Base-by-base conservation (phyloP, 2,888 invertebrate genomes). In the Neocrepidodera transversa region DNA sequence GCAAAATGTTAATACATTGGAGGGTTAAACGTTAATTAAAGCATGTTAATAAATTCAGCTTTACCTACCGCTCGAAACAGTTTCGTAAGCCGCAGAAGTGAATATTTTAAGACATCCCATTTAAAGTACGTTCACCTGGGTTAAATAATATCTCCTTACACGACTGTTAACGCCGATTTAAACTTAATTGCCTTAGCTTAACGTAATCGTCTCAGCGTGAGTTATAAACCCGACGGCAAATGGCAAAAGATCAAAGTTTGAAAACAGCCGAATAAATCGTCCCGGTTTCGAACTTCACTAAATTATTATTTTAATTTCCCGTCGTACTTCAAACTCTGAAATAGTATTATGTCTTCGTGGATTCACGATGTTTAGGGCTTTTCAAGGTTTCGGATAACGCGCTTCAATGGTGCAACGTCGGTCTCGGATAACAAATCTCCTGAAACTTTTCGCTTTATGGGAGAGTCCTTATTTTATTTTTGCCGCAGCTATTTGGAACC, bases 241-340 rank as follows among this genome's bases (percentile, higher is more conserved):
- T 50, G 38, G 50, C 38, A 50, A 50, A 50, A 50, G 50, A 38
- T 38, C 50, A 50, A 38, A 50, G 38, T 50, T 38, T 50, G 14
- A 50, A 36, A 50, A 50, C 50, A 26, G 20, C 48, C 35, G 32
- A 49, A 49, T 49, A 49, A 49, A 50, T 50, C 38, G 38, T 26
- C 10, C 26, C 16, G 10, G 14, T 38, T 38, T 38, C 50, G 50
- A 50, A 50, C 50, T 50, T 38, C 35, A 2, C 26, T 38, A 26
- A 38, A 23, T 50, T 38, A 50, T 50, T 23, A 50, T 50, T 50
- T 50, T 50, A 50, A 50, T 50, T 50, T 38, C 18, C 17, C 38
- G 38, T 18, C 38, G 38, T 38, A 26, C 23, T 38, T 50, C 14
- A 49, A 35, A 49, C 20, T 7, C 50, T 50, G 23, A 38, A 50